Evolutionary conservation across 2,888 invertebrate genomes (phyloP).

Genomic region (Hypena proboscidalis): DNA sequence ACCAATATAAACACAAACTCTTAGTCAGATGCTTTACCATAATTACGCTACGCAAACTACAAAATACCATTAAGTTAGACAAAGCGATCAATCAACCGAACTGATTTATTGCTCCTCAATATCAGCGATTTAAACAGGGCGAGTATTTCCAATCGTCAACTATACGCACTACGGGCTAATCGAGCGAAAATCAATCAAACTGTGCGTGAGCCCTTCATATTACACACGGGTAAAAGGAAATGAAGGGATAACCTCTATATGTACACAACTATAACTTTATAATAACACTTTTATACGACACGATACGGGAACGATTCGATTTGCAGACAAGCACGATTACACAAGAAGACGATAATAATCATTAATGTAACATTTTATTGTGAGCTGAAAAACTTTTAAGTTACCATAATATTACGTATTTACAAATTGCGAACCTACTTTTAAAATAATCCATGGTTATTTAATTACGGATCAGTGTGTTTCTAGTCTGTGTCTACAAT

Average conservation of each 20-base stretch:
- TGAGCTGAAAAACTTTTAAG: too few species aligned
- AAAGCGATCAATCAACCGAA: slow-evolving; percentile 3
- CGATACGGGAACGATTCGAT: background rate
- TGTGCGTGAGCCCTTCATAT: slow-evolving; percentile 17
- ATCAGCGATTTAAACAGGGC: slow-evolving; percentile 1
- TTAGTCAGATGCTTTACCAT: too few species aligned
- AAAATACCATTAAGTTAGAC: background rate
- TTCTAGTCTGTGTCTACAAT: background rate
- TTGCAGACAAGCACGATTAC: too few species aligned
- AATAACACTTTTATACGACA: background rate
- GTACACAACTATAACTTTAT: slow-evolving; percentile 3
- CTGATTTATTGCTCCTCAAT: slow-evolving; percentile 1
- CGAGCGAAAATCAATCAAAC: slow-evolving; percentile 21
- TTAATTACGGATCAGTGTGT: too few species aligned
- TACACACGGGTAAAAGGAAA: slow-evolving; percentile 17
- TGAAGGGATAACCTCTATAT: slow-evolving; percentile 17
- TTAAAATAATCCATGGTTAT: too few species aligned
- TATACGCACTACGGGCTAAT: slow-evolving; percentile 5
- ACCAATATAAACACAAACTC: too few species aligned
- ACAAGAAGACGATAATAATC: too few species aligned
- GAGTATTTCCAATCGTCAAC: slow-evolving; percentile 11
- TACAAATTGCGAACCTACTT: too few species aligned
- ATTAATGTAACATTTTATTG: too few species aligned
- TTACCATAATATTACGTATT: too few species aligned
- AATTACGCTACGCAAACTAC: too few species aligned